phyloP scores from a whole-genome alignment of 2,888 invertebrate species.

The Drosophila histrio region DNA sequence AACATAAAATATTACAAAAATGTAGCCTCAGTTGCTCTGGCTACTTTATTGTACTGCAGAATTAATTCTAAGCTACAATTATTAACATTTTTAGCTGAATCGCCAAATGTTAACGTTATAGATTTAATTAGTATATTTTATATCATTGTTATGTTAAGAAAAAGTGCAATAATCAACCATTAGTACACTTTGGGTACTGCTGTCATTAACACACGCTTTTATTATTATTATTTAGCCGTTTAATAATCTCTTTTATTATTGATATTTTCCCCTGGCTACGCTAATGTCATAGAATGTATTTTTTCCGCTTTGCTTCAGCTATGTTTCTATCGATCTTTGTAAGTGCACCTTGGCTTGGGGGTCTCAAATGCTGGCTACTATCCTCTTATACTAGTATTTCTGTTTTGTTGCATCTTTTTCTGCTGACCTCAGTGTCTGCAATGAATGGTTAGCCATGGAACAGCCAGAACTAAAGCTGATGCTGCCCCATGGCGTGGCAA shows the following conservation, averaged over 20 bases:
- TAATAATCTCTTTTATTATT: not conserved
- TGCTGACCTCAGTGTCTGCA: conserved; percentile 65
- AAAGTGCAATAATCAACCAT: too few relatives aligned
- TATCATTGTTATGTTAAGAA: too few relatives aligned
- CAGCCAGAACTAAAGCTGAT: conserved; percentile 13
- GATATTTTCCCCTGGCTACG: not conserved
- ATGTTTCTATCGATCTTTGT: conserved; percentile 26
- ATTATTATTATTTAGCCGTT: not conserved
- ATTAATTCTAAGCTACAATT: too few relatives aligned
- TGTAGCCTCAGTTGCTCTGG: too few relatives aligned
- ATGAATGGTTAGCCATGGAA: conserved; percentile 53
- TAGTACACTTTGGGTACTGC: too few relatives aligned
- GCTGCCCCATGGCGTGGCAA: conserved; percentile 61
- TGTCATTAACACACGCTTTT: too few relatives aligned
- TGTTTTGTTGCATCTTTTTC: conserved; percentile 28
- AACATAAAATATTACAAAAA: too few relatives aligned
- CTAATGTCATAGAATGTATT: conserved; percentile 2
- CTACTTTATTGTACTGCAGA: too few relatives aligned
- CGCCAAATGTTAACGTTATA: too few relatives aligned
- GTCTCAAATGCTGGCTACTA: conserved; percentile 17
- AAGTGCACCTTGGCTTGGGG: conserved; percentile 40
- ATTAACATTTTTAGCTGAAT: too few relatives aligned
- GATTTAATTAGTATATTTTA: too few relatives aligned
- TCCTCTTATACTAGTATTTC: conserved; percentile 32
- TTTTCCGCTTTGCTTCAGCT: not conserved